phyloP scores from a whole-genome alignment of 2,113 vertebrate genomes.

The Neodontobutis hainanensis region DNA sequence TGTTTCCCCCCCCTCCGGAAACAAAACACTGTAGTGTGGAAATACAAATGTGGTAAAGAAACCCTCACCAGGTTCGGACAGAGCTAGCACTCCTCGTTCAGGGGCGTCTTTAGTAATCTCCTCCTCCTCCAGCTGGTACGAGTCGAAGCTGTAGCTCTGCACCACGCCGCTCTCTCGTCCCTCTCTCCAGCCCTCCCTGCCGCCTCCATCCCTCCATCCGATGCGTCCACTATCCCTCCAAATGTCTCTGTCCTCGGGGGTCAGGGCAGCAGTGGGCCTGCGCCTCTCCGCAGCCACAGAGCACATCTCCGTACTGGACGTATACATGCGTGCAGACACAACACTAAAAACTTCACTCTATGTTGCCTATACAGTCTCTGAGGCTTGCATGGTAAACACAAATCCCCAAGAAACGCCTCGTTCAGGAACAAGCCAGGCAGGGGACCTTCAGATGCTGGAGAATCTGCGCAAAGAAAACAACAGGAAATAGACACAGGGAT shows the following conservation, averaged over 20 bases:
- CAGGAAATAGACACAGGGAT: conserved; percentile 21
- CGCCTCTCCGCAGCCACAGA: conserved; percentile 82
- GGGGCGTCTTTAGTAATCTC: conserved; percentile 80
- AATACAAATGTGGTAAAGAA: conserved; percentile 12
- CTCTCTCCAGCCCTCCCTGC: conserved; percentile 69
- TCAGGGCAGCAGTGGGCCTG: conserved; percentile 79
- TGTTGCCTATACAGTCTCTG: conserved; percentile 25
- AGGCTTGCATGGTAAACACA: conserved; percentile 50
- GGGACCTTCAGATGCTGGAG: conserved; percentile 50
- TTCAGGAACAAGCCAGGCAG: conserved; percentile 22
- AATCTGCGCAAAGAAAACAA: conserved; percentile 38
- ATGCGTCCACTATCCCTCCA: conserved; percentile 62
- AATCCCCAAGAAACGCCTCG: conserved; percentile 13
- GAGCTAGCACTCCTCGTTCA: conserved; percentile 83
- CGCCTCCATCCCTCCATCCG: conserved; percentile 57
- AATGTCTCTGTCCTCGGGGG: conserved; percentile 75
- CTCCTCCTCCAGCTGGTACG: conserved; percentile 91
- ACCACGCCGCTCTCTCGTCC: conserved; percentile 80
- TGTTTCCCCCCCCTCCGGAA: neutral
- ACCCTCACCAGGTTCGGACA: conserved; percentile 87
- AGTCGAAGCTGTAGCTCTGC: conserved; percentile 94
- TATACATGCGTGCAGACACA: neutral
- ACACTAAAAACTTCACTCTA: conserved; percentile 14
- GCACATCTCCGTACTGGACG: conserved; percentile 76
- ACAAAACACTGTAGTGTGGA: neutral